Evolutionary conservation across 1,140 invertebrate genomes (phyloP), one percentile per base, ranked within the genome.

Genomic region (Dendroctonus ponderosae): DNA sequence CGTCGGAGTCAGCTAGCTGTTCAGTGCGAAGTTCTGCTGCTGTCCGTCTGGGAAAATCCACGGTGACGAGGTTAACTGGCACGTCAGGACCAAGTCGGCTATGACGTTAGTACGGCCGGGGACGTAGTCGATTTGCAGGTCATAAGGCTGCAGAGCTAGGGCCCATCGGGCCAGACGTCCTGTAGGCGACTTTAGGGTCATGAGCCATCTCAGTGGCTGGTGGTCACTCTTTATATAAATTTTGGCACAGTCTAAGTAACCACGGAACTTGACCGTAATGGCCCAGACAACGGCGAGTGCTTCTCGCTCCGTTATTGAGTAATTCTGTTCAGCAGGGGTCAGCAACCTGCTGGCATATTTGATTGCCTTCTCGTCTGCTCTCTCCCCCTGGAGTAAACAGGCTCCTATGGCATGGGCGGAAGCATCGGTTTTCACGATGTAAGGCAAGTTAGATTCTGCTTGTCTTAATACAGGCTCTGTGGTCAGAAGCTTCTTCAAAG

Each of bases 371-470:
- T n/a, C n/a, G n/a, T n/a, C n/a, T n/a, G n/a, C n/a, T n/a, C n/a
- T n/a, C n/a, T n/a, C n/a, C n/a, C n/a, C n/a, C n/a, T n/a, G n/a
- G n/a, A n/a, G n/a, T n/a, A n/a, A n/a, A n/a, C n/a, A n/a, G n/a
- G n/a, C n/a, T n/a, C n/a, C n/a, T n/a, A n/a, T n/a, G n/a, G n/a
- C n/a, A n/a, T n/a, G n/a, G n/a, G n/a, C n/a, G 53, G 72, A 76
- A 68, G 59, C 54, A 54, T 64, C 51, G 14, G 50, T 60, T 59
- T 52, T 66, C 56, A 71, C 49, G 46, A 14, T 38, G 26, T 56
- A 43, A 46, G n/a, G 43, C 57, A 58, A 9, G 26, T 14, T 57
- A 37, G 50, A 11, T 53, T 68, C 68, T 58, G 37, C n/a, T 53
- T 53, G 56, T 56, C 40, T 7, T 50, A 67, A 43, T 15, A 57